These are phyloP conservation scores for Saguinus midas DNA, from an alignment of 2,113 vertebrate species.

Conservation along the genomic window DNA sequence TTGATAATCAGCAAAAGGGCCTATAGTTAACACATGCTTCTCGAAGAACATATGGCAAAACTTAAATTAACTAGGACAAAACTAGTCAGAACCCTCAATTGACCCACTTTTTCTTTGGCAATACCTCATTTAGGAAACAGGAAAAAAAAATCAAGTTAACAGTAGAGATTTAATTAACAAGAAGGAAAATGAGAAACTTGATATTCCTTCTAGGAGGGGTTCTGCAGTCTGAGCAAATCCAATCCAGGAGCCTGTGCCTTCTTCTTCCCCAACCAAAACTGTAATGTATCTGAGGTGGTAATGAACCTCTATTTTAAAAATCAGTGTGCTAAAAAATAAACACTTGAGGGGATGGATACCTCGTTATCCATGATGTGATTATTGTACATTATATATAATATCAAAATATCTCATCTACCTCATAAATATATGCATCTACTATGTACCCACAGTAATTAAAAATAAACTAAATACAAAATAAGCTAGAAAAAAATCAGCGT, in stretches of 20 bases:
- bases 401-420: no score
- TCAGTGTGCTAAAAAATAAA: not conserved
- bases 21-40: conserved; percentile 55
- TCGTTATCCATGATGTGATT: no score
- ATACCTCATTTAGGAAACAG: conserved; percentile 50
- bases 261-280: not conserved
- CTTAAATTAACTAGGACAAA: conserved; percentile 71
- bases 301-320: not conserved
- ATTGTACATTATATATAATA: no score
- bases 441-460: no score
- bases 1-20: conserved; percentile 46
- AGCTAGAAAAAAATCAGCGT: not conserved
- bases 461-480: no score
- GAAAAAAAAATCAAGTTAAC: conserved; percentile 2
- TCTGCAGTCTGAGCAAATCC: not conserved
- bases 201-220: conserved; percentile 10
- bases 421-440: no score
- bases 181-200: conserved; percentile 4
- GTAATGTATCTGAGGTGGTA: not conserved
- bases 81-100: conserved; percentile 61
- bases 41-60: conserved; percentile 67
- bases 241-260: not conserved
- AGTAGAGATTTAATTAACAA: conserved; percentile 56
- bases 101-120: conserved; percentile 63
- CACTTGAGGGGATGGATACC: no score